Conservation (phyloP, 2,113 vertebrate species). For the Micromys minutus region DNA sequence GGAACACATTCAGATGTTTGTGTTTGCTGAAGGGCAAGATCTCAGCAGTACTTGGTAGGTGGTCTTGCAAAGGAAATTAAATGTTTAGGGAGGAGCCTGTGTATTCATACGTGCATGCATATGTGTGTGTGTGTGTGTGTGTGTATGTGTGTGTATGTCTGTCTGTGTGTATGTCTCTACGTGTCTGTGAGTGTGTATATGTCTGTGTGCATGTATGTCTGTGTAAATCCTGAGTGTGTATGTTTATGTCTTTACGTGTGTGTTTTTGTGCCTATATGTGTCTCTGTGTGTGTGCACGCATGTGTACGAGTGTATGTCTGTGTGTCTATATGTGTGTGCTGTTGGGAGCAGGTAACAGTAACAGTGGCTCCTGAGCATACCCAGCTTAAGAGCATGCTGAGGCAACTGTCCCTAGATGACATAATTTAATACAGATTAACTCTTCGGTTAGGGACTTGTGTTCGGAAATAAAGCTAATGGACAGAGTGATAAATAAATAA, state of each 20-base stretch:
- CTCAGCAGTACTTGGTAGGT: conserved; percentile 81
- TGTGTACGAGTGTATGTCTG: not conserved
- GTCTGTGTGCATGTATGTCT: not conserved
- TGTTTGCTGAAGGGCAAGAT: conserved; percentile 76
- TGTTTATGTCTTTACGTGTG: not conserved
- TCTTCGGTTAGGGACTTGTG: not conserved
- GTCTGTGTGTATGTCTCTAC: not conserved
- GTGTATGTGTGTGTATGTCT: not conserved
- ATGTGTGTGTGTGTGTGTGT: not conserved
- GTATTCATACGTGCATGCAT: no score
- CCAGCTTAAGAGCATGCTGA: not conserved
- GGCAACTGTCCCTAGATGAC: not conserved
- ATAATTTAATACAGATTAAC: not conserved
- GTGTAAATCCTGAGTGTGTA: not conserved
- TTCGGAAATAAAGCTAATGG: not conserved
- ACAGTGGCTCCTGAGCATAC: no score
- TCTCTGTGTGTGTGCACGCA: not conserved
- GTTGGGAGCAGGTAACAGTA: not conserved
- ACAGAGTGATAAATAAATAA: not conserved
- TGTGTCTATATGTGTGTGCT: not conserved
- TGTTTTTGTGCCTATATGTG: not conserved
- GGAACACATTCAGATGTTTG: conserved; percentile 79
- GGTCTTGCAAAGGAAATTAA: conserved; percentile 82
- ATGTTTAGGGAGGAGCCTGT: conserved; percentile 81
- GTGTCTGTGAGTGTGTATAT: not conserved